Conservation (phyloP, 1,140 invertebrate genomes). For the Goniozus legneri region DNA sequence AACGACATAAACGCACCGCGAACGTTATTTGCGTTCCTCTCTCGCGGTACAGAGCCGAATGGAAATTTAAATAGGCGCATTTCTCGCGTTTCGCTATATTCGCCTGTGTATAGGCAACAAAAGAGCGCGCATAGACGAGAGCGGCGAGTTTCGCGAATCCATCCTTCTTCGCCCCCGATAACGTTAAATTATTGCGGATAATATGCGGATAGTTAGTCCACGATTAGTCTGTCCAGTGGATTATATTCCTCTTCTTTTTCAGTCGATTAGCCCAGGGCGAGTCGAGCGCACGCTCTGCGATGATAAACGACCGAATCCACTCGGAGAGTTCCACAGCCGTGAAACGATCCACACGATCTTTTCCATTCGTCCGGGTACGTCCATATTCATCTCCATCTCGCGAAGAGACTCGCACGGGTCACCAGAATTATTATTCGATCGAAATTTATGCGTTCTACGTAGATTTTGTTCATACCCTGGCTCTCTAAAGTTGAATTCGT, state of each 20-base stretch:
- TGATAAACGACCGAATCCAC: constrained; percentile 54
- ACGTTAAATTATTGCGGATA: constrained; percentile 47
- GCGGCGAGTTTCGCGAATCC: constrained; percentile 2
- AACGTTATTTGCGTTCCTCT: too few relatives aligned
- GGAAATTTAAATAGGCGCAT: too few relatives aligned
- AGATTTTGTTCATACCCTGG: too few relatives aligned
- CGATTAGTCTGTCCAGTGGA: constrained; percentile 51
- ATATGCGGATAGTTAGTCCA: constrained; percentile 44
- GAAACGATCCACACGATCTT: constrained; percentile 25
- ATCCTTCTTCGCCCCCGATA: constrained; percentile 12
- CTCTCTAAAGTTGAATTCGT: too few relatives aligned
- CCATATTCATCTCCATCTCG: background rate
- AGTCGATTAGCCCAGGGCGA: constrained; percentile 37
- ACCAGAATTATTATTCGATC: too few relatives aligned
- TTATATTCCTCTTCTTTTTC: constrained; percentile 46
- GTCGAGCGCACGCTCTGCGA: too few relatives aligned
- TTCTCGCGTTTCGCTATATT: too few relatives aligned
- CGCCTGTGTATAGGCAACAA: too few relatives aligned
- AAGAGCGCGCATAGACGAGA: constrained; percentile 20
- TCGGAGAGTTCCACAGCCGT: constrained; percentile 45
- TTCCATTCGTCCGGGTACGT: background rate
- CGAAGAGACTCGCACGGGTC: too few relatives aligned
- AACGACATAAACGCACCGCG: too few relatives aligned
- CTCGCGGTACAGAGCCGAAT: too few relatives aligned
- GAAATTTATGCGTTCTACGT: too few relatives aligned